Percentiles rank a stretch among this genome's conserved stretches.
These are phyloP conservation scores for Glyptemys insculpta DNA, from an alignment of 2,797 vertebrate species.

Conservation along the genomic window DNA sequence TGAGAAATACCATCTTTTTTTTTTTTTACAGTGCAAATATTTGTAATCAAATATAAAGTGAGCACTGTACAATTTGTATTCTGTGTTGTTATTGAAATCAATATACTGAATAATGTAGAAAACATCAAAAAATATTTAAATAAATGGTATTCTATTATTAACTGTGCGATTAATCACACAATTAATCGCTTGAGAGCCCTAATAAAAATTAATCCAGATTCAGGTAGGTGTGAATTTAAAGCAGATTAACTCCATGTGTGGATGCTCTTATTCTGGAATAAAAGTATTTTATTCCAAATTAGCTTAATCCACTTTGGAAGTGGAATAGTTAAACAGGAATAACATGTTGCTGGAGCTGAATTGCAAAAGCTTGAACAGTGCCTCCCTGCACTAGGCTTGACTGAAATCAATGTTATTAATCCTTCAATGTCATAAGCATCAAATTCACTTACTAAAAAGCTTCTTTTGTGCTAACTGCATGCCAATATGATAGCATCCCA, in stretches of 20 bases:
- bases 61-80: too few relatives aligned
- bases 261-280: background rate
- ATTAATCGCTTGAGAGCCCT: too few relatives aligned
- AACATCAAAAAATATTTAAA: too few relatives aligned
- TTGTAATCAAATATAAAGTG: too few relatives aligned
- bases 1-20: too few relatives aligned
- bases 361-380: background rate
- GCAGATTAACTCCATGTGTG: background rate
- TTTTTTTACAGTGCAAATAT: too few relatives aligned
- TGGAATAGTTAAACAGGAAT: background rate
- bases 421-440: conserved; percentile 51
- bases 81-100: too few relatives aligned
- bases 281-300: background rate
- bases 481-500: conserved; percentile 53
- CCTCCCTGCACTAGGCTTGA: conserved; percentile 50
- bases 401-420: conserved; percentile 58
- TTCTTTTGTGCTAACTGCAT: conserved; percentile 53
- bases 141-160: too few relatives aligned
- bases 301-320: background rate
- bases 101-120: too few relatives aligned
- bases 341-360: background rate
- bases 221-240: background rate
- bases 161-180: too few relatives aligned
- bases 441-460: conserved; percentile 51
- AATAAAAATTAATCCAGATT: background rate